Evolutionary conservation across 2,888 invertebrate species (phyloP), one percentile per base, ranked within the genome.

Genomic region (Eristalinus sepulchralis): DNA sequence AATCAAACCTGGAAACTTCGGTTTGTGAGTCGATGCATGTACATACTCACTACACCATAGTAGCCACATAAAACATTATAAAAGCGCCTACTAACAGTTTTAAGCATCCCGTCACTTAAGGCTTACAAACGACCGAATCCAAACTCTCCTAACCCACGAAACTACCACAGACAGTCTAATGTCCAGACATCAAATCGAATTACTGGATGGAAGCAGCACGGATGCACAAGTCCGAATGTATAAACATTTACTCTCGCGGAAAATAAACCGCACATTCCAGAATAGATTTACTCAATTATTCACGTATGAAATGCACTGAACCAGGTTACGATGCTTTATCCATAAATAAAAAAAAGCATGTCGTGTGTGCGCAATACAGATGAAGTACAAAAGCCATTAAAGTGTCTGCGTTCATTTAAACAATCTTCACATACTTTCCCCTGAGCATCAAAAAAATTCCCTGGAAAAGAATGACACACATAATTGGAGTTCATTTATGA

Each of bases 191-290:
- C 63, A 22, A 73, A 55, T 62, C 22, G 31, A 53, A 67, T 67
- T 17, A 9, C 20, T 67, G 36, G 55, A 67, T 13, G 8, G 39
- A 20, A 6, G 9, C 27, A 20, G 2, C 20, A 1, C 60, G 31
- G 1, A 11, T n/a, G 2, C 22, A 60, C 60, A 1, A 17, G 47
- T 24, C 39, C 27, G 60, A 31, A 71, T 57, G 36, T 76, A 47
- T 76, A 76, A 76, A 76, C 67, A 67, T 76, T 76, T 76, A 67
- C 47, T 17, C 24, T n/a, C 39, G 24, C 17, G 47, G 31, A 76
- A 76, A 66, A 67, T 67, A 67, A 67, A 76, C 66, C 64, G 24
- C 67, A 33, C 67, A 60, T 67, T 47, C 34, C 76, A 59, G 59
- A 76, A 67, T 67, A 67, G 67, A 67, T 76, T 76, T 66, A 33